phyloP scores from a whole-genome alignment of 2,888 invertebrate genomes.

The Diarsia brunnea region DNA sequence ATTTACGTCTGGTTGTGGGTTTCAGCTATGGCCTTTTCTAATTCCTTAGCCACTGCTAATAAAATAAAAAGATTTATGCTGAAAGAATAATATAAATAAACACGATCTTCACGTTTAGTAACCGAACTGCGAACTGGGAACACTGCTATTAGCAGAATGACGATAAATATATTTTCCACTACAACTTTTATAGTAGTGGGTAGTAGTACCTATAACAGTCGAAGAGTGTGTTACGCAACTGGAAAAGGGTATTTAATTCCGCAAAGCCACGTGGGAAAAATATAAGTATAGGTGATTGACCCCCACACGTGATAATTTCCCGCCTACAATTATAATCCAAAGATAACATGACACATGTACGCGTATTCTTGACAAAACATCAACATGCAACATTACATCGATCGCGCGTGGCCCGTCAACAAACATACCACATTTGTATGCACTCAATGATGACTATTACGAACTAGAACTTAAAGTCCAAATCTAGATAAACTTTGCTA shows the following conservation, averaged over 20 bases:
- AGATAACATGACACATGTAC: conserved; percentile 44
- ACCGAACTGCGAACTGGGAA: not conserved
- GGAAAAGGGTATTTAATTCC: too few species aligned
- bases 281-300: conserved; percentile 26
- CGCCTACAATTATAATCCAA: not conserved
- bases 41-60: not conserved
- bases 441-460: conserved; percentile 25
- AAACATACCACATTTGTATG: conserved; percentile 13
- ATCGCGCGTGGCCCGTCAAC: conserved; percentile 22
- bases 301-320: conserved; percentile 41
- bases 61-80: not conserved
- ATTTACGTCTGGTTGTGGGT: not conserved
- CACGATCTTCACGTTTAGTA: not conserved
- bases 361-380: conserved; percentile 29
- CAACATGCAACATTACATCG: conserved; percentile 19
- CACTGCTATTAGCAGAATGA: not conserved
- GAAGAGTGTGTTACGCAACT: too few species aligned
- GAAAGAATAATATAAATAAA: not conserved
- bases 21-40: not conserved
- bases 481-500: conserved; percentile 51
- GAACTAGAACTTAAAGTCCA: conserved; percentile 51
- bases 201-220: too few species aligned
- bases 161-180: not conserved
- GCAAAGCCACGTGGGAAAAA: not conserved
- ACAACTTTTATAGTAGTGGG: not conserved